phyloP scores from a whole-genome alignment of 1,140 invertebrate species.

The Ephestia elutella region DNA sequence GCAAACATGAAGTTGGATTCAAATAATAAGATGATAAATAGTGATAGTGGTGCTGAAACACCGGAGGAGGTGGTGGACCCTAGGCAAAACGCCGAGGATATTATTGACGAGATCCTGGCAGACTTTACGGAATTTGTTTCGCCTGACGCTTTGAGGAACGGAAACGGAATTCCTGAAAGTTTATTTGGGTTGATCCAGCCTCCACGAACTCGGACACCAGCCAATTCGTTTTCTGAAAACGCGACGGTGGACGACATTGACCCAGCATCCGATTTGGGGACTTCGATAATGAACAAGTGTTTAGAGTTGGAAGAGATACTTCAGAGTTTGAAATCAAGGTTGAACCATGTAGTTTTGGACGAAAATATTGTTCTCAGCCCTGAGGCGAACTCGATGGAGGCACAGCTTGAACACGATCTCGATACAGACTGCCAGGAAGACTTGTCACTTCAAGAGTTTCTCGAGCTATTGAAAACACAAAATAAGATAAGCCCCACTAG shows the following conservation, averaged over 20 bases:
- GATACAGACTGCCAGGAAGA: slow-evolving; percentile 69
- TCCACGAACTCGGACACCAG: slow-evolving; percentile 55
- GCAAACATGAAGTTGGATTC: slow-evolving; percentile 62
- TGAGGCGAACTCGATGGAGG: slow-evolving; percentile 65
- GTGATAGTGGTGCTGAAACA: slow-evolving; percentile 51
- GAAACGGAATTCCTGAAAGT: slow-evolving; percentile 50
- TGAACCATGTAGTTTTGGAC: slow-evolving; percentile 70
- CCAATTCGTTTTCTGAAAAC: slow-evolving; percentile 58
- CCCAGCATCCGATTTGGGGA: slow-evolving; percentile 64
- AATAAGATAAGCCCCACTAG: slow-evolving; percentile 57
- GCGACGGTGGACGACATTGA: slow-evolving; percentile 68
- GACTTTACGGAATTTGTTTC: slow-evolving; percentile 62
- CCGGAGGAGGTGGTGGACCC: slow-evolving; percentile 59
- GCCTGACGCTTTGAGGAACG: slow-evolving; percentile 42
- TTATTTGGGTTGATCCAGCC: slow-evolving; percentile 63
- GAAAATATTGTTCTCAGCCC: slow-evolving; percentile 70
- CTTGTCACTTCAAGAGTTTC: slow-evolving; percentile 63
- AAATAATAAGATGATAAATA: slow-evolving; percentile 66
- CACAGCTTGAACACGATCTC: slow-evolving; percentile 65
- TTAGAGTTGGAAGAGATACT: slow-evolving; percentile 71
- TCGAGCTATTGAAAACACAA: slow-evolving; percentile 63
- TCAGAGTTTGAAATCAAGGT: slow-evolving; percentile 66
- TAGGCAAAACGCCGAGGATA: slow-evolving; percentile 62
- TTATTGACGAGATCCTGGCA: slow-evolving; percentile 66
- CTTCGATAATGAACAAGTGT: slow-evolving; percentile 70